phyloP scores from a whole-genome alignment of 2,888 invertebrate species.

The Heliothis peltigera region DNA sequence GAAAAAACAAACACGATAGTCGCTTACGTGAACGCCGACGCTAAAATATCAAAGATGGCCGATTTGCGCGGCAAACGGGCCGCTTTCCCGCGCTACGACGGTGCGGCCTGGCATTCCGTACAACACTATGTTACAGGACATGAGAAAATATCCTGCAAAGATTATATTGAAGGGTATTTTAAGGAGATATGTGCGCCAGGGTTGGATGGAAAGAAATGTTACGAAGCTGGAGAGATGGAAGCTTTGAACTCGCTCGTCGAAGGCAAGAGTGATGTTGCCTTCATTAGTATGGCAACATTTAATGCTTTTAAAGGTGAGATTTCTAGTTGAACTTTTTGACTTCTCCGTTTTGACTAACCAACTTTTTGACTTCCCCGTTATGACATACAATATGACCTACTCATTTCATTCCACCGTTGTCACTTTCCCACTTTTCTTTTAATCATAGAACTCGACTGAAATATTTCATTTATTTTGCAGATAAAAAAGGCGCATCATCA shows the following conservation, averaged over 20 bases:
- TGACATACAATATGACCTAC: too few relatives aligned
- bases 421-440: too few relatives aligned
- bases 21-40: constrained; percentile 91
- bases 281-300: constrained; percentile 91
- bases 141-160: constrained; percentile 81
- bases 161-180: constrained; percentile 90
- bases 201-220: constrained; percentile 74
- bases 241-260: constrained; percentile 92
- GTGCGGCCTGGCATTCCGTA: constrained; percentile 92
- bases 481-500: constrained; percentile 7
- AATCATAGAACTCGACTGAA: too few relatives aligned
- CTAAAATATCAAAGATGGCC: constrained; percentile 89
- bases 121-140: constrained; percentile 80
- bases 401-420: too few relatives aligned
- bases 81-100: constrained; percentile 95
- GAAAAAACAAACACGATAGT: constrained; percentile 91
- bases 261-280: constrained; percentile 94
- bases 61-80: constrained; percentile 93
- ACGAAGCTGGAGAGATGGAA: constrained; percentile 89
- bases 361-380: too few relatives aligned
- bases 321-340: too few relatives aligned
- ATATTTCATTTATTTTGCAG: constrained; percentile 36
- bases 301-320: constrained; percentile 90
- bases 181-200: constrained; percentile 91
- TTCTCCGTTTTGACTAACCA: too few relatives aligned